Evolutionary conservation across 2,113 vertebrate species (phyloP).

Genomic region (Murina feae): DNA sequence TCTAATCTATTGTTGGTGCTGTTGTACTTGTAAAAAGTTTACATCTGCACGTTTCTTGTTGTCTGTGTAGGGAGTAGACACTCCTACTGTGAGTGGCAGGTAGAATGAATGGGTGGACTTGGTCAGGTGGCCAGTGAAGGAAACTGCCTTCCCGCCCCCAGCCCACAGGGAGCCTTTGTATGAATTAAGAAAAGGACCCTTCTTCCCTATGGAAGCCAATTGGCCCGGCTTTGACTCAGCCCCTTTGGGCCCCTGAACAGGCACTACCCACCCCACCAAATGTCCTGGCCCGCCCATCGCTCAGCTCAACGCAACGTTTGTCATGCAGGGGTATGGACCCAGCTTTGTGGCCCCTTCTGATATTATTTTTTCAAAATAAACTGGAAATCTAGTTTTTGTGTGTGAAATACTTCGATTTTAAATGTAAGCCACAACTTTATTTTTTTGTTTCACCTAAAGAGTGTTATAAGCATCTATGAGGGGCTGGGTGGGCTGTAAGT

Average conservation of each 20-base stretch:
- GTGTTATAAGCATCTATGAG: not conserved
- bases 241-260: not conserved
- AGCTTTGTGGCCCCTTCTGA: not conserved
- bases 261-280: not conserved
- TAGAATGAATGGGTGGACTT: not conserved
- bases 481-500: not conserved
- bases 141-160: not conserved
- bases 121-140: not conserved
- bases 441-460: not conserved
- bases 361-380: not conserved
- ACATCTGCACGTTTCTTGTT: not conserved
- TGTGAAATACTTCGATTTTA: not conserved
- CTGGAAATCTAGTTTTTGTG: not conserved
- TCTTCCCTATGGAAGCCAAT: not conserved
- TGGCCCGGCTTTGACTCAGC: not conserved
- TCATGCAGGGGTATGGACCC: not conserved
- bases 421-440: not conserved
- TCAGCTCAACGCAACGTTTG: not conserved
- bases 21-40: not conserved
- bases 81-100: not conserved
- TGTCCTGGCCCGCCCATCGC: rapidly evolving
- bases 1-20: not conserved
- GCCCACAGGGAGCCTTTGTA: not conserved
- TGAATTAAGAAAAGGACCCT: not conserved
- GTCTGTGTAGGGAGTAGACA: not conserved